A percentile compares a stretch with the other conserved stretches of the same genome.
Evolutionary conservation across 1,140 invertebrate genomes (phyloP).

Genomic region (Caenorhabditis tropicalis): DNA sequence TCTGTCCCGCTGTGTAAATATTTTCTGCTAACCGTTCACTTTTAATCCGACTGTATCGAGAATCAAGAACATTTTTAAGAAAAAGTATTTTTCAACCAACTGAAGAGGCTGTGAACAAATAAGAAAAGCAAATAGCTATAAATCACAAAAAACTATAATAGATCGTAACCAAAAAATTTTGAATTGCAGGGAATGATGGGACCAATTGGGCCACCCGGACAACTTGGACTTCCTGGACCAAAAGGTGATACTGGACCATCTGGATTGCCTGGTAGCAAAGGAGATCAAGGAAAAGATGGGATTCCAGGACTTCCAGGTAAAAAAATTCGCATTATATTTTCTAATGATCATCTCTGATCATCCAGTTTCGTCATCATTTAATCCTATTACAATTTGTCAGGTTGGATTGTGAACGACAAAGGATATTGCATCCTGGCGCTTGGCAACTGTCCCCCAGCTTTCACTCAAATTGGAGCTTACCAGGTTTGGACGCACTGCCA

Average conservation of each 20-base stretch:
- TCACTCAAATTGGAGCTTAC: slow-evolving; percentile 61
- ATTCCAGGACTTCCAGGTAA: slow-evolving; percentile 49
- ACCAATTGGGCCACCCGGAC: slow-evolving; percentile 58
- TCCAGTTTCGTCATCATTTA: neutral
- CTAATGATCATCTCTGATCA: neutral
- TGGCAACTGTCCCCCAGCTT: slow-evolving; percentile 60
- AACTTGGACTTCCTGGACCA: slow-evolving; percentile 55
- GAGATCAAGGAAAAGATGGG: slow-evolving; percentile 56
- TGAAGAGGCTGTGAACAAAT: neutral
- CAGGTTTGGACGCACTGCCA: slow-evolving; percentile 34
- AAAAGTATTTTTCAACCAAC: neutral
- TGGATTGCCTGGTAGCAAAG: slow-evolving; percentile 57
- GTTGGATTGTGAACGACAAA: slow-evolving; percentile 61
- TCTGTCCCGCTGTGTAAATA: neutral
- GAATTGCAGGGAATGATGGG: slow-evolving; percentile 55
- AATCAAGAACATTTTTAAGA: neutral
- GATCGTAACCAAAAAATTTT: neutral
- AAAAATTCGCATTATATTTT: neutral
- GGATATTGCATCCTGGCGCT: slow-evolving; percentile 61
- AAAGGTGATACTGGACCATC: slow-evolving; percentile 55
- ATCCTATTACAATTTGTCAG: slow-evolving; percentile 37
- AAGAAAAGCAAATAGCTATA: neutral
- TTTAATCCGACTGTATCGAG: neutral
- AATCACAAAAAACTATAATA: neutral
- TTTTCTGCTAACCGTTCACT: neutral